Evolutionary conservation across 2,113 vertebrate genomes (phyloP), one percentile per base, ranked within the genome.

Genomic region (Calonectris borealis): DNA sequence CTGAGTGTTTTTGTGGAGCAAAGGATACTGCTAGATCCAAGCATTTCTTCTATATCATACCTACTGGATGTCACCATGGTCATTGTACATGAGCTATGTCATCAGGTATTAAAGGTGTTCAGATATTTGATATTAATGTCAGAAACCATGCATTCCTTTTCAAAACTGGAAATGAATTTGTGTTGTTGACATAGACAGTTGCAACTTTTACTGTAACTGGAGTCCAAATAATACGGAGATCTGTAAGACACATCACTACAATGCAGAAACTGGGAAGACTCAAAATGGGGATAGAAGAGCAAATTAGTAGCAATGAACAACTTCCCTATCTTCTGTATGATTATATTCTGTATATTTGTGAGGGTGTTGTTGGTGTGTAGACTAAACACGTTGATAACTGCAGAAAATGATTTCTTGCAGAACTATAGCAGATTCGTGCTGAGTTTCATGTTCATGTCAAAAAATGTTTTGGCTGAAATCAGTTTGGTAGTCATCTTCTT

Each of bases 61-160:
- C 98, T 99, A 84, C 98, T 99, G 98, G 99, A 99, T 97, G 98
- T 99, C 97, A 99, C 99, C 90, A 99, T 99, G 99, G 98, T 99
- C 93, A 98, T 99, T 96, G 98, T 98, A 48, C 98, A 99, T 96
- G 98, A 99, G 80, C 98, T 99, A 38, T 99, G 99, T 96, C 99
- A 99, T 95, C 98, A 99, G 99, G 99, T 99, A 98, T 82, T 97
- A 78, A 95, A 92, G 61, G 73, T 68, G 44, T 97, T 93, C 65
- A 76, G 18, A 31, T 97, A 97, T 73, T 82, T 89, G 19, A 25
- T 58, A 49, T 65, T 73, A 71, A 73, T 66, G 19, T 92, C 83
- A 61, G 69, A 84, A 91, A 38, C 13, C 6, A 27, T 38, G 34
- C 0, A 0, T 89, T 83, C 27, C n/a, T 75, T 88, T 80, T 42